Conservation (phyloP, 2,113 vertebrate species). For the Xiphorhynchus elegans region DNA sequence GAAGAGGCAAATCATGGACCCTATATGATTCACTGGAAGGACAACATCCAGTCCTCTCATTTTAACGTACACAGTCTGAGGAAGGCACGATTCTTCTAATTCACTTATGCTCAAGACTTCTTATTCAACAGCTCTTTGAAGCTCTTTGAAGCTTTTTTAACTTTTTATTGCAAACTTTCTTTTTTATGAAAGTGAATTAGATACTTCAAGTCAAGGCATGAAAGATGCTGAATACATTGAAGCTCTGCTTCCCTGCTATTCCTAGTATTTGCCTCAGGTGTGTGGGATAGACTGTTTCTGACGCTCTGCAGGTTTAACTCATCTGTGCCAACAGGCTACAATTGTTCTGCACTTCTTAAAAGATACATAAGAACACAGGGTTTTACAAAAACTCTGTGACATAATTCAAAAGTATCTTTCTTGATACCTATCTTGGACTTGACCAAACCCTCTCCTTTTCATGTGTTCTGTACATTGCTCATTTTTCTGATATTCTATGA, state of each 20-base stretch:
- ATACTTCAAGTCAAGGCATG: neutral
- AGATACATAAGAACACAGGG: rapidly evolving
- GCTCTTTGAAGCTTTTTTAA: no score
- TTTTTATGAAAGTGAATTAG: neutral
- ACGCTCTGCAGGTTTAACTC: neutral
- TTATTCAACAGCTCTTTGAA: neutral
- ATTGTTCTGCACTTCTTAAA: neutral
- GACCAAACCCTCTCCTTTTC: neutral
- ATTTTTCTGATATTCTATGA: neutral
- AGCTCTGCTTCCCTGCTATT: neutral
- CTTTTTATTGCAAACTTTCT: neutral
- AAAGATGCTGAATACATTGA: neutral
- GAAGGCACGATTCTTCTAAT: neutral
- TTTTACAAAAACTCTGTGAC: neutral
- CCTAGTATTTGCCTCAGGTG: neutral
- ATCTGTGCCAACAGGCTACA: neutral
- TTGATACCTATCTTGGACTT: neutral
- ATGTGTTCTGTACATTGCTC: neutral
- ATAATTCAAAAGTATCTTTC: neutral
- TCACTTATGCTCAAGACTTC: neutral
- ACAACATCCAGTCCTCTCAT: neutral
- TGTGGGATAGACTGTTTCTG: neutral
- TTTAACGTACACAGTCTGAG: neutral
- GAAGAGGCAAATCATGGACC: neutral
- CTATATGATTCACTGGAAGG: neutral